Evolutionary conservation across 2,113 vertebrate genomes (phyloP), one percentile per base, ranked within the genome.

Genomic region (Phaethon lepturus): DNA sequence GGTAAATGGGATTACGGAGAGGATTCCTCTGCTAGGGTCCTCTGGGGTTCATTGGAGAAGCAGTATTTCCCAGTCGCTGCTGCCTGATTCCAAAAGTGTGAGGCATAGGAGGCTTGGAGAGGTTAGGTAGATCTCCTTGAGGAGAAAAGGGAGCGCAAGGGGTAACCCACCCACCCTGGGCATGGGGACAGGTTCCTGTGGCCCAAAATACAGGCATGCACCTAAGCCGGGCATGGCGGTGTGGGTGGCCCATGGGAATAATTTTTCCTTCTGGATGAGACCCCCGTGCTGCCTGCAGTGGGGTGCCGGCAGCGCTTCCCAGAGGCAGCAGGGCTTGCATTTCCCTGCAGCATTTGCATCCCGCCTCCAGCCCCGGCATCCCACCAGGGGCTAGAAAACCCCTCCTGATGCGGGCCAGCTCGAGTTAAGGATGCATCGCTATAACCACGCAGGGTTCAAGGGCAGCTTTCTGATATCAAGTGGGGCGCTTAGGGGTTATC

Each of bases 351-450:
- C 56, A 17, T 17, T 47, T 87, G 19, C 55, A 40, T 83, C 52
- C 68, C 9, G 11, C 55, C 29, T 79, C 45, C 29, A 69, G 29
- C 33, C 29, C 35, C 29, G 1, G 44, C 29, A 67, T 59, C 33
- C 53, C 4, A 1, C 40, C 26, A 60, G 25, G 23, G 28, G 3
- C 52, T 1, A 3, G 35, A 69, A 81, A 81, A 45, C 28, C 25
- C 26, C 8, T 86, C 55, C 50, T 0, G 2, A 6, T 74, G 9
- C 50, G 42, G 60, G 26, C 8, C 22, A 31, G 40, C 8, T 40
- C 1, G 0, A 3, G 3, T 38, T 67, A 56, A 80, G 47, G 44
- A 50, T 38, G 35, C 13, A 8, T 11, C 3, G 1, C 50, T 33
- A 9, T 56, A 75, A 28, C 29, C 28, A n/a, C 17, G 28, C 28